Conservation (phyloP, 2,113 vertebrate genomes). For the Petaurus breviceps region DNA sequence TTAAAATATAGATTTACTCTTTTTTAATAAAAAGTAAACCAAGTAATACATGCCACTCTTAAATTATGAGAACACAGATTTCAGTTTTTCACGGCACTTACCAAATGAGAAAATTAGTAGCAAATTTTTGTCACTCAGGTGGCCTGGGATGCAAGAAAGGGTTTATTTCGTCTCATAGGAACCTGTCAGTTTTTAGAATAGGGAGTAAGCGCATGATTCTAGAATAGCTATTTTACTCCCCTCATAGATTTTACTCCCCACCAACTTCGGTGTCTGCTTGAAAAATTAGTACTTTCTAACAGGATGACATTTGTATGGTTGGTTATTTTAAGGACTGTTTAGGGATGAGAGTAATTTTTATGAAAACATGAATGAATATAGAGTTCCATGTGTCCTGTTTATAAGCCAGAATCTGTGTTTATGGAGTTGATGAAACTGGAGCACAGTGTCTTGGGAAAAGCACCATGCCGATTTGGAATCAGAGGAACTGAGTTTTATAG, state of each 20-base stretch:
- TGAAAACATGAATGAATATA: background rate
- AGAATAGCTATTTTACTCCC: background rate
- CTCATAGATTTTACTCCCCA: background rate
- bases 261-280: conserved; percentile 22
- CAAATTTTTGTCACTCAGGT: conserved; percentile 22
- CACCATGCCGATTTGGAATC: background rate
- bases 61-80: conserved; percentile 48
- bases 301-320: background rate
- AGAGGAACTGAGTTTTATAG: background rate
- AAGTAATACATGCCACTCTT: conserved; percentile 24
- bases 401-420: background rate
- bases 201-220: conserved; percentile 4
- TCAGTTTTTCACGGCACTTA: conserved; percentile 34
- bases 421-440: background rate
- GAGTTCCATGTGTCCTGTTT: background rate
- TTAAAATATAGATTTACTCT: background rate
- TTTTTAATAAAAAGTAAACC: conserved; percentile 6
- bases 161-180: conserved; percentile 1
- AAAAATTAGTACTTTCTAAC: background rate
- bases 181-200: conserved; percentile 32
- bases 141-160: background rate
- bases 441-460: background rate
- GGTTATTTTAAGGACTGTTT: conserved; percentile 17
- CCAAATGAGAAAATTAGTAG: conserved; percentile 37
- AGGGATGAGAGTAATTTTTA: conserved; percentile 4